Evolutionary conservation across 2,797 vertebrate species (phyloP).

Genomic region (Acropternis orthonyx): DNA sequence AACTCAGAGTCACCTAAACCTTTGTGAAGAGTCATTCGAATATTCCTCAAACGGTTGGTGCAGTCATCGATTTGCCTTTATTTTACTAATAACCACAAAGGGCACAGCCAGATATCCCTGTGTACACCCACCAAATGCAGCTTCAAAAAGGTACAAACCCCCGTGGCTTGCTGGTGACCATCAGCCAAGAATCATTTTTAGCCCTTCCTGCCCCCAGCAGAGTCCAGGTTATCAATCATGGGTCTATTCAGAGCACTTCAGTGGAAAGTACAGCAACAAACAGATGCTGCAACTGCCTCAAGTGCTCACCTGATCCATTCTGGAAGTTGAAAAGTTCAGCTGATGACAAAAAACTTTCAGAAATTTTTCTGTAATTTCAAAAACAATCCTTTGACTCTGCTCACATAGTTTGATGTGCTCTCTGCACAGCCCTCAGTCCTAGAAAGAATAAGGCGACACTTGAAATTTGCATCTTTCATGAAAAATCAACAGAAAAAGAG

Average conservation of each 20-base stretch:
- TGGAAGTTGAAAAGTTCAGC: not conserved
- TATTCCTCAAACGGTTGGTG: not conserved
- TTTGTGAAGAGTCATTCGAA: not conserved
- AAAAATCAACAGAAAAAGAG: not conserved
- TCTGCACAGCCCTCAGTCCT: not conserved
- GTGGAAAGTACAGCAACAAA: not conserved
- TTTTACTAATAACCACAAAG: not conserved
- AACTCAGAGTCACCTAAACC: not conserved
- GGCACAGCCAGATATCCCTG: not conserved
- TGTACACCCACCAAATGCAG: not conserved
- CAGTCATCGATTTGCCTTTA: not conserved
- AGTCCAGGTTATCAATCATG: fast-evolving
- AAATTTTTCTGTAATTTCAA: not conserved
- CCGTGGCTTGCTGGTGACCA: not conserved
- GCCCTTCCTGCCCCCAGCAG: not conserved
- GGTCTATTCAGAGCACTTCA: not conserved
- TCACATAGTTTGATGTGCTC: fast-evolving
- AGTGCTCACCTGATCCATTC: not conserved
- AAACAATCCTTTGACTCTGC: not conserved
- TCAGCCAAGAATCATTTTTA: not conserved
- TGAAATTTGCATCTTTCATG: not conserved
- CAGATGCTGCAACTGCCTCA: fast-evolving
- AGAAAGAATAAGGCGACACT: not conserved
- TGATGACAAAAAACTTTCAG: not conserved
- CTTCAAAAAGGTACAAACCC: not conserved